Evolutionary conservation across 2,888 invertebrate genomes (phyloP), one percentile per base, ranked within the genome.

Genomic region (Apamea anceps): DNA sequence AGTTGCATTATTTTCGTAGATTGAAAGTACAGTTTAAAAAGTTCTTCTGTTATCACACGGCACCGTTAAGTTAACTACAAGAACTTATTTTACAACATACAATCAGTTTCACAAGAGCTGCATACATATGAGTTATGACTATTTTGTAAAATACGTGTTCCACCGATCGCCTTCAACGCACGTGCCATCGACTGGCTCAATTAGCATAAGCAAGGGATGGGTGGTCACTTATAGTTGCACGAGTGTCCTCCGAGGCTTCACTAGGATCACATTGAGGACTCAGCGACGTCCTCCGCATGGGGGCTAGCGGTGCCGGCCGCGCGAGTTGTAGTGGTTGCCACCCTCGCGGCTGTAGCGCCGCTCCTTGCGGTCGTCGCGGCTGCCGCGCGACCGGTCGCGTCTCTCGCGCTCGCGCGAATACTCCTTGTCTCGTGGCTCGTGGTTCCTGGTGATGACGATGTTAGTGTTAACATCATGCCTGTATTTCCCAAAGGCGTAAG

Each of bases 311-410:
- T 97, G 94, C 66, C 97, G 87, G 72, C 95, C 93, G 90, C 97
- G 91, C 71, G 91, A 90, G 88, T 93, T 90, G 94, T 95, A 95
- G 86, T 95, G 94, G 88, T 92, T 93, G 10, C 93, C 92, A 54
- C 90, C 90, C 25, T 96, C 96, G 86, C 96, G 96, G 74, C 96
- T 96, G 94, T 96, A 96, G 62, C 96, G 95, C 8, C 96, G 94
- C 88, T 96, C 95, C 87, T 95, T 95, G 79, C 94, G 93, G 25
- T 94, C 95, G 75, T 92, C 93, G 51, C 94, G 94, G 54, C 82
- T 89, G 75, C 94, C 94, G 76, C 96, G 95, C 32, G 95, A 91
- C 63, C 93, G 84, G 72, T 95, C 96, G 75, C 95, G 94, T 0
- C 96, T 91, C 42, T 96, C 96, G 18, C 95, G 94, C 37, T 96